Base-by-base conservation (phyloP, 2,797 vertebrate genomes). In the Chrosomus eos region DNA sequence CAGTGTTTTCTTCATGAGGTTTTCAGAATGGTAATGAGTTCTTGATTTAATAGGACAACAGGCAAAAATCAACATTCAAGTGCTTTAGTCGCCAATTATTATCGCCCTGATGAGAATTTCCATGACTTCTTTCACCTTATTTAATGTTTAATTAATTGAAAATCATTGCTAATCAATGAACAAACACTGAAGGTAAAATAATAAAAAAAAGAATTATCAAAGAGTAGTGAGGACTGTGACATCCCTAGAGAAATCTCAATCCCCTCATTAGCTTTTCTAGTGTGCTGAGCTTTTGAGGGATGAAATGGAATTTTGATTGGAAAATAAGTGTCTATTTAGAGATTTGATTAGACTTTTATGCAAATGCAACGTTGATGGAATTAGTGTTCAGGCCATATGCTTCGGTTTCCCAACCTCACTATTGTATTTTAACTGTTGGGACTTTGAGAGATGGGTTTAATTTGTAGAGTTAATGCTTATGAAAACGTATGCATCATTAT, bases 321-420 rank as follows among this genome's bases (percentile, higher is more conserved):
- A 81, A 86, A 84, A 76, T 82, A 80, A 75, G 40, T 79, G 68
- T 18, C n/a, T 80, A 60, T 87, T 87, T 72, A 80, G 72, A 71
- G 26, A 26, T 43, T 86, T 71, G 79, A 58, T 85, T 87, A 58
- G 72, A 83, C 55, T 60, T 82, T 82, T 82, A 82, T 66, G 43
- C 60, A 67, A 76, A 83, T 83, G 1, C 4, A n/a, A 26, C 28
- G 14, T 67, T 43, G 77, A 81, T 78, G 19, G 26, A 45, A 86
- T 84, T 76, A 40, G 38, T 16, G 10, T 55, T 82, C 16, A 23
- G n/a, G n/a, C 66, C 74, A 8, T 40, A n/a, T 45, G 77, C 48
- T 58, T 58, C 48, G 14, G 38, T 79, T 72, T 28, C 31, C 36
- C 16, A 75, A 82, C 31, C 38, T 81, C 40, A 55, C 48, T 43